Evolutionary conservation across 2,113 vertebrate genomes (phyloP).

Genomic region (Steatornis caripensis): DNA sequence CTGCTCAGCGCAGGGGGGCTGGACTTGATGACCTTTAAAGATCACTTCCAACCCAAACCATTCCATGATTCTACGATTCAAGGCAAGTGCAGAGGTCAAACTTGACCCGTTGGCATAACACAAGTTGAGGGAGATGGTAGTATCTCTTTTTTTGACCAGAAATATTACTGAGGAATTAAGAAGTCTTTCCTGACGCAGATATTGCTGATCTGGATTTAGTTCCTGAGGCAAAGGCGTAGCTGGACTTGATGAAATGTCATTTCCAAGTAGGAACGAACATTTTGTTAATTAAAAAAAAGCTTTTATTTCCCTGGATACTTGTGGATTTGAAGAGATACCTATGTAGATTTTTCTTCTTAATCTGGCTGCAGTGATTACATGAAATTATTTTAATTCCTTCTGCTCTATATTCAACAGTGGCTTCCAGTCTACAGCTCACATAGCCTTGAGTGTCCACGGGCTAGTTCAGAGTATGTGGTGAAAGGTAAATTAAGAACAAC

Average conservation of each 20-base stretch:
- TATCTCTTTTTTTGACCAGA: not conserved
- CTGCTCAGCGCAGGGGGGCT: no score
- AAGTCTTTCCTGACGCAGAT: not conserved
- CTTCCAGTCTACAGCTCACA: not conserved
- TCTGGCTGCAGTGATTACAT: not conserved
- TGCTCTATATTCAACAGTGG: not conserved
- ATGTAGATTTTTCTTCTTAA: not conserved
- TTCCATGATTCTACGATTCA: not conserved
- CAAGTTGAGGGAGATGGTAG: accelerated
- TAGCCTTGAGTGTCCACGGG: not conserved
- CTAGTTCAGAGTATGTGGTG: not conserved
- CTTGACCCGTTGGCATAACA: not conserved
- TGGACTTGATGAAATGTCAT: not conserved
- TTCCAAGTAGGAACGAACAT: not conserved
- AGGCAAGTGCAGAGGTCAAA: not conserved
- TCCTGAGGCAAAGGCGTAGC: not conserved
- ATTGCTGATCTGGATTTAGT: not conserved
- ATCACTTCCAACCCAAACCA: no score
- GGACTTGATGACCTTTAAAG: no score
- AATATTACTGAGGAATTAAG: not conserved
- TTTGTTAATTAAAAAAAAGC: not conserved
- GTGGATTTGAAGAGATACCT: not conserved
- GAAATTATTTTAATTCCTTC: not conserved
- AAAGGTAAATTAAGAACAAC: not conserved
- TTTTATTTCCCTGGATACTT: not conserved